phyloP scores from a whole-genome alignment of 1,140 invertebrate species.

The Adoxophyes honmai region DNA sequence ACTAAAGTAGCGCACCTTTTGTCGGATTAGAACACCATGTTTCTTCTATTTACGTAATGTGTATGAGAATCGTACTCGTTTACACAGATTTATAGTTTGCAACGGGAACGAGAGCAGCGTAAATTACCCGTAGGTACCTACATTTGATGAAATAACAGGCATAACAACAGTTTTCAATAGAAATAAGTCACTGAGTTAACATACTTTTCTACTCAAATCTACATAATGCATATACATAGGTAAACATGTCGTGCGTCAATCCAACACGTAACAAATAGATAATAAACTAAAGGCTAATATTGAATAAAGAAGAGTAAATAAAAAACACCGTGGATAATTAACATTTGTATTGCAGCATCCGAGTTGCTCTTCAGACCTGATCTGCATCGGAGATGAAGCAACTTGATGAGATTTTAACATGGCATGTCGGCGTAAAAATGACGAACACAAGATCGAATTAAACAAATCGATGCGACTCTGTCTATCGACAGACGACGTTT shows the following conservation, averaged over 20 bases:
- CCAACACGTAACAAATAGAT: background rate
- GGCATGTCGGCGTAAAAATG: constrained; percentile 31
- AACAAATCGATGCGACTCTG: constrained; percentile 19
- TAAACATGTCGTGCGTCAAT: background rate
- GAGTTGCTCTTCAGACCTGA: constrained; percentile 1
- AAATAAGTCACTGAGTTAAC: background rate
- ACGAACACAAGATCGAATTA: constrained; percentile 23
- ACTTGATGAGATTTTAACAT: constrained; percentile 37
- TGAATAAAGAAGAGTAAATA: background rate
- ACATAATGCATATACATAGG: background rate
- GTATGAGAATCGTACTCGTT: constrained; percentile 33
- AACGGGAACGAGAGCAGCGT: constrained; percentile 14
- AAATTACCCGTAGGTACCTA: background rate
- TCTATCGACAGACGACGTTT: constrained; percentile 33
- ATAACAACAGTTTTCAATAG: background rate
- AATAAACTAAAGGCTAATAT: background rate
- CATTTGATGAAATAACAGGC: too few species aligned
- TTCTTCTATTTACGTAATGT: constrained; percentile 40
- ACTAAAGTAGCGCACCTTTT: constrained; percentile 57
- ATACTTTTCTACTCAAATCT: background rate
- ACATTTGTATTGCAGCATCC: background rate
- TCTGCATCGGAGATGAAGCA: constrained; percentile 27
- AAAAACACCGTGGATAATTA: background rate
- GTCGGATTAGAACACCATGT: constrained; percentile 41
- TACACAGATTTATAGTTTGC: constrained; percentile 20